Evolutionary conservation across 2,113 vertebrate species (phyloP).

Genomic region (Excalfactoria chinensis): DNA sequence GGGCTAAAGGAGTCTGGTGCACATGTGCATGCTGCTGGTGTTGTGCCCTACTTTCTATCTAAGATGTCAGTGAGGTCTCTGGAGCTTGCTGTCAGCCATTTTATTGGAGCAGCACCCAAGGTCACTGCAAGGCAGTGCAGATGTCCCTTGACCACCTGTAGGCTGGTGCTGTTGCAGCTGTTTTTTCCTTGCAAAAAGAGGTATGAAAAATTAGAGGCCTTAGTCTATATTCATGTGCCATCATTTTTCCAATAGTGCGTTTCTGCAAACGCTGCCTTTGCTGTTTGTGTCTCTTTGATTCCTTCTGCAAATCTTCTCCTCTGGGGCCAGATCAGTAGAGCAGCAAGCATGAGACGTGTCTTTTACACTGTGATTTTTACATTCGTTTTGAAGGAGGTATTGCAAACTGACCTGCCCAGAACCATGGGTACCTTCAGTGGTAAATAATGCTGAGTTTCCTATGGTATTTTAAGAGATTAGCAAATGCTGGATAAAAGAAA

Average conservation of each 20-base stretch:
- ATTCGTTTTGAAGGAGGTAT: background rate
- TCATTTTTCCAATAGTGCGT: background rate
- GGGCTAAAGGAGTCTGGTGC: background rate
- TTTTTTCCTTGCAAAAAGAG: background rate
- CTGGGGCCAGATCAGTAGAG: background rate
- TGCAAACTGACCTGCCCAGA: background rate
- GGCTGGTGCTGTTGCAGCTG: background rate
- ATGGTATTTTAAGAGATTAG: background rate
- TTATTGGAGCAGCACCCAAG: background rate
- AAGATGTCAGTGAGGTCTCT: background rate
- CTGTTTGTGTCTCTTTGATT: background rate
- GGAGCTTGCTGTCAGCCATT: background rate
- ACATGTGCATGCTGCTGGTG: background rate
- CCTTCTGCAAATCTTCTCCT: background rate
- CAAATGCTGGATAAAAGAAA: slow-evolving; percentile 32
- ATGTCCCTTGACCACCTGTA: background rate
- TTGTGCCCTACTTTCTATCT: background rate
- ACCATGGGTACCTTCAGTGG: background rate
- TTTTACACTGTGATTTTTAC: background rate
- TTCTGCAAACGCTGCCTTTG: background rate
- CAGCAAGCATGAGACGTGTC: too few relatives aligned
- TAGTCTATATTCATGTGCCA: background rate
- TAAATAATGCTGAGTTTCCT: background rate
- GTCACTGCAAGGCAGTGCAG: background rate
- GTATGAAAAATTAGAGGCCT: background rate